Percentiles rank a stretch among this genome's conserved stretches.
Evolutionary conservation across 1,140 invertebrate species (phyloP).

Genomic region (Dryas iulia): DNA sequence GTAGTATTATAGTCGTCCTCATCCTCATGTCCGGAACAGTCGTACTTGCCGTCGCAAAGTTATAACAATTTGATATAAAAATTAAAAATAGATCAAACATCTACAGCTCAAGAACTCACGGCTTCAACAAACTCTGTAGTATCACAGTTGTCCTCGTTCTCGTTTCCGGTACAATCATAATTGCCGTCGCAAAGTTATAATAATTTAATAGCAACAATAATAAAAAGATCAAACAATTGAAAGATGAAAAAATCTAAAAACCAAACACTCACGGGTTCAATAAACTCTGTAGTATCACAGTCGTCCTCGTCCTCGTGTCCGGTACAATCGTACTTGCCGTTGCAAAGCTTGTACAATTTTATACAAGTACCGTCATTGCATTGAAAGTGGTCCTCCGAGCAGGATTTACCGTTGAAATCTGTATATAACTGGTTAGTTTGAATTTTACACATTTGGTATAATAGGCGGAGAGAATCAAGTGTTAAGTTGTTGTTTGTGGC

Average conservation of each 20-base stretch:
- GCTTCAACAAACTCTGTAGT: conserved; percentile 30
- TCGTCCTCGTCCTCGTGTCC: conserved; percentile 89
- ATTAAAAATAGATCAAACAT: background rate
- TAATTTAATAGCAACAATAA: conserved; percentile 64
- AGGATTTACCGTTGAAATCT: conserved; percentile 57
- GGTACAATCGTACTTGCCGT: conserved; percentile 86
- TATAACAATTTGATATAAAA: conserved; percentile 63
- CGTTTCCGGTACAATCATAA: conserved; percentile 88
- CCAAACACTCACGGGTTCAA: conserved; percentile 18
- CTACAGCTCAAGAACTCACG: background rate
- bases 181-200: conserved; percentile 85
- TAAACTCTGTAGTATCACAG: conserved; percentile 64
- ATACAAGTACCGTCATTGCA: conserved; percentile 82
- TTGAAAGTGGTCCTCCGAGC: conserved; percentile 81
- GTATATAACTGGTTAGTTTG: background rate
- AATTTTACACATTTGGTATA: too few species aligned
- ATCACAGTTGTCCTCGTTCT: conserved; percentile 86
- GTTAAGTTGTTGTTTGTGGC: too few species aligned
- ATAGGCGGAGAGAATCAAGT: too few species aligned
- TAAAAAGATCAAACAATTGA: too few species aligned
- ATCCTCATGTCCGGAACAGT: conserved; percentile 89
- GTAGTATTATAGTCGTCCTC: conserved; percentile 82
- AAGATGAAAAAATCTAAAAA: background rate
- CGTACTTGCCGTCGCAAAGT: conserved; percentile 86
- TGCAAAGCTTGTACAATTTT: conserved; percentile 82